Conservation (phyloP, 2,113 vertebrate genomes). For the Pogonocichla stellata region DNA sequence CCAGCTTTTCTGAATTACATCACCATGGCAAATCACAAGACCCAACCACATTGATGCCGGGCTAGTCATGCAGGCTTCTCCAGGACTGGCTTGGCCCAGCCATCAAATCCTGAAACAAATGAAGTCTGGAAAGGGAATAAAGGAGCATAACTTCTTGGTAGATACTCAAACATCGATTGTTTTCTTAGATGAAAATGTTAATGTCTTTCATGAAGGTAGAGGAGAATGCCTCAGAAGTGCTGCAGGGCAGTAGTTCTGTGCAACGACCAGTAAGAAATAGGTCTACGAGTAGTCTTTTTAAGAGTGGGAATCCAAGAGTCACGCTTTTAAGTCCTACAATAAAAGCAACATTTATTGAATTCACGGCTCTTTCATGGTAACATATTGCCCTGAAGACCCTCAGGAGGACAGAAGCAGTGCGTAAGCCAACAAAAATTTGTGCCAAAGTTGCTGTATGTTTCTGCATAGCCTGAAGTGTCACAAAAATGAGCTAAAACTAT, state of each 20-base stretch:
- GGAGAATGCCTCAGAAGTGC: not conserved
- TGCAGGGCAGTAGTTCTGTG: not conserved
- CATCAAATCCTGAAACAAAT: not conserved
- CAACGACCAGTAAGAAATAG: not conserved
- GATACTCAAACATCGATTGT: not conserved
- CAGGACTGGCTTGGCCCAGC: not conserved
- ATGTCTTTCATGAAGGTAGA: not conserved
- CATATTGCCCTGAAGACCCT: not conserved
- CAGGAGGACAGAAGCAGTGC: not conserved
- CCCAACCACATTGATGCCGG: not conserved
- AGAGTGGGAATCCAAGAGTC: not conserved
- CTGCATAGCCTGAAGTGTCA: not conserved
- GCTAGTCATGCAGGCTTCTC: not conserved
- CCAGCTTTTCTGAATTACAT: not conserved
- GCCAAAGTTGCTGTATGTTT: accelerated
- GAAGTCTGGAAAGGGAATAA: not conserved
- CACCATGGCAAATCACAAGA: not conserved
- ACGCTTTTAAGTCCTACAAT: not conserved
- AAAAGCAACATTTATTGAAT: not conserved
- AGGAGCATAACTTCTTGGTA: not conserved
- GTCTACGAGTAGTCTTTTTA: not conserved
- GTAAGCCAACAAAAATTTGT: not conserved
- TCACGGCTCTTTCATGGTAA: not conserved
- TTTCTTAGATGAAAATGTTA: not conserved
- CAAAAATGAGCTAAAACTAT: not conserved